phyloP scores from a whole-genome alignment of 2,113 vertebrate genomes.

The Crotalus viridis region DNA sequence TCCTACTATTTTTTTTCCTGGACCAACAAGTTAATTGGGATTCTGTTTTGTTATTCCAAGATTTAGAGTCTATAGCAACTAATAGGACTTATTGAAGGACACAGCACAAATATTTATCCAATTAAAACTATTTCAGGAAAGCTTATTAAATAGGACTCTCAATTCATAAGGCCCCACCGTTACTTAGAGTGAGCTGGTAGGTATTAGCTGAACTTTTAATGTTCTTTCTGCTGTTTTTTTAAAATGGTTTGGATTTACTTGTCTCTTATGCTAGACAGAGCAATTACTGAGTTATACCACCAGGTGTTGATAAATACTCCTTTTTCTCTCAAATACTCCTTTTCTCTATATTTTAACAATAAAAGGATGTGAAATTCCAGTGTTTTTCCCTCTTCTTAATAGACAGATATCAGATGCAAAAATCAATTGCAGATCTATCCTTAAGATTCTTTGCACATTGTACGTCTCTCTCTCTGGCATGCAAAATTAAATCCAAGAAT shows the following conservation, averaged over 20 bases:
- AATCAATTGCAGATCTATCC: background rate
- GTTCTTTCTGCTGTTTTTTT: background rate
- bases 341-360: background rate
- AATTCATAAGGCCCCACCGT: background rate
- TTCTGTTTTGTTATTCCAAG: background rate
- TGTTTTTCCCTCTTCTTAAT: background rate
- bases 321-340: background rate
- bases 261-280: background rate
- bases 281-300: background rate
- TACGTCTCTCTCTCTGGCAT: background rate
- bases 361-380: background rate
- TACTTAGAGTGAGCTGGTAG: background rate
- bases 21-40: background rate
- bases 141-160: background rate
- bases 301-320: background rate
- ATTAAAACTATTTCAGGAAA: background rate
- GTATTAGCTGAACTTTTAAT: background rate
- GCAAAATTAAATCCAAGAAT: background rate
- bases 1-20: background rate
- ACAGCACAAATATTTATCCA: background rate
- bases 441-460: background rate
- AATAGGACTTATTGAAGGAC: background rate
- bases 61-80: background rate
- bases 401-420: background rate
- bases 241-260: background rate